Conservation (phyloP, 2,113 vertebrate genomes). For the Alethe diademata region DNA sequence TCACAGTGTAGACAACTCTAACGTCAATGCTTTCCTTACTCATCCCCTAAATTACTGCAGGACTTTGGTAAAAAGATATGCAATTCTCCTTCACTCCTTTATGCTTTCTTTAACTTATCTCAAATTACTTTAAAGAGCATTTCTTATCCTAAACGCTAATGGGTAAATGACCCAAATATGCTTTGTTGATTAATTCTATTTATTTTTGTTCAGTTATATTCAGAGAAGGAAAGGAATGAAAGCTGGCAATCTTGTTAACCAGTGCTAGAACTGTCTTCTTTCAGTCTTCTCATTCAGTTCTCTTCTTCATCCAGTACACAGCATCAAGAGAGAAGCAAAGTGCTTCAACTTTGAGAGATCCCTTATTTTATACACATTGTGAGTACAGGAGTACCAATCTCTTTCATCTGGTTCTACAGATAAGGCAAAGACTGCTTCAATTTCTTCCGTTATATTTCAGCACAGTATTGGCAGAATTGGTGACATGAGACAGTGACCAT, state of each 20-base stretch:
- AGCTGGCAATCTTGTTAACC: not conserved
- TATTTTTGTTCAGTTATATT: not conserved
- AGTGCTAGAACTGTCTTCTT: not conserved
- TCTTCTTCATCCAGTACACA: not conserved
- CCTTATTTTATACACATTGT: not conserved
- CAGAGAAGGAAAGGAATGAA: not conserved
- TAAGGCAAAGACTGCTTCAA: not conserved
- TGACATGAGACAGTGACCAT: not conserved
- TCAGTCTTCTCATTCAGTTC: not conserved
- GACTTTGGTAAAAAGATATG: not conserved
- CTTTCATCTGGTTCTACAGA: not conserved
- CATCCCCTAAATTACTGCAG: not conserved
- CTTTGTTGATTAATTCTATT: not conserved
- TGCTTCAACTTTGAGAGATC: not conserved
- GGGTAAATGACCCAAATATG: not conserved
- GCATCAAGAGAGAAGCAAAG: not conserved
- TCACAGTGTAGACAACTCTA: not conserved
- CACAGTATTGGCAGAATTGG: not conserved
- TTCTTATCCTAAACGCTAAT: not conserved
- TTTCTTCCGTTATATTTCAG: not conserved
- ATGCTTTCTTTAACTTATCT: not conserved
- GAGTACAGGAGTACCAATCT: not conserved
- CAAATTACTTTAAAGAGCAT: not conserved
- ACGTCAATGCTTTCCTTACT: not conserved
- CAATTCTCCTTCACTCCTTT: not conserved